phyloP scores from a whole-genome alignment of 2,113 vertebrate species.

The Hyperopisus bebe region DNA sequence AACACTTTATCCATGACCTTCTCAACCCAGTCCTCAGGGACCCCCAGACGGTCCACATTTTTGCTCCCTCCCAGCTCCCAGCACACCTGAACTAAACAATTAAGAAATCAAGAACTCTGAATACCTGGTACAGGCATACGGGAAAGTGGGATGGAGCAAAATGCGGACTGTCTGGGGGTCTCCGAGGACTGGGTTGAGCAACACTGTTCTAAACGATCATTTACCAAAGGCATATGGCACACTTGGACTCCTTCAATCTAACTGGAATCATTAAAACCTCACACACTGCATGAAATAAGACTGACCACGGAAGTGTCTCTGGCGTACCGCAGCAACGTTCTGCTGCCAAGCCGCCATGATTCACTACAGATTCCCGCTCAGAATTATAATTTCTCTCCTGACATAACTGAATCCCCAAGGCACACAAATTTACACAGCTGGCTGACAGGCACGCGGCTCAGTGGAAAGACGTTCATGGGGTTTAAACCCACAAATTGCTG shows the following conservation, averaged over 20 bases:
- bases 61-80: not conserved
- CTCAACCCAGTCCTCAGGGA: not conserved
- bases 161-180: not conserved
- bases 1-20: not conserved
- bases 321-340: not conserved
- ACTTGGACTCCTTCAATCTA: not conserved
- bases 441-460: not conserved
- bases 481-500: not conserved
- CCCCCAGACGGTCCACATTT: not conserved
- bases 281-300: not conserved
- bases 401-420: not conserved
- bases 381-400: not conserved
- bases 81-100: not conserved
- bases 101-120: not conserved
- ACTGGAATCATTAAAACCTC: constrained; percentile 2
- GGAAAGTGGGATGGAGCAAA: not conserved
- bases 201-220: not conserved
- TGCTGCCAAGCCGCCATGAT: not conserved
- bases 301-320: not conserved
- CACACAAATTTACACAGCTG: not conserved
- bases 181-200: not conserved
- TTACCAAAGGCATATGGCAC: not conserved
- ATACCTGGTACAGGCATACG: not conserved
- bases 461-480: not conserved
- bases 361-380: not conserved